These are phyloP conservation scores for Prietella phreatophila DNA, from an alignment of 2,113 vertebrate species.

Conservation along the genomic window DNA sequence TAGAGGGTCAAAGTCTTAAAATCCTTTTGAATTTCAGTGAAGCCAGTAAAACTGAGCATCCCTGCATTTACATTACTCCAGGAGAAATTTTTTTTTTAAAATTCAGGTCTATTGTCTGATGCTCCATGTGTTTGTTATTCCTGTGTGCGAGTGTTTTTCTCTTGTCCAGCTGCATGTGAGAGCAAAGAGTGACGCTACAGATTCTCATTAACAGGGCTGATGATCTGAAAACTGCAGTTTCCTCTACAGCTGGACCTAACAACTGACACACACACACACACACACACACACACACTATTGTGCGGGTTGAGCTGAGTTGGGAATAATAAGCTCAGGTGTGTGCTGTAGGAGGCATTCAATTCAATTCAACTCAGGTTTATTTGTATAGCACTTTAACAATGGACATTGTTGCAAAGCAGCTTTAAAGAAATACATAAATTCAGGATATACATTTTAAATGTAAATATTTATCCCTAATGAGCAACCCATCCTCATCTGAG, in stretches of 20 bases:
- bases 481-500: too few relatives aligned
- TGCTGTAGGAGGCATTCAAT: neutral
- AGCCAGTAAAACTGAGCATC: neutral
- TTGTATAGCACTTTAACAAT: too few relatives aligned
- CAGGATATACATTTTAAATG: too few relatives aligned
- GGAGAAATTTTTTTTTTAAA: too few relatives aligned
- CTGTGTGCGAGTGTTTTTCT: slow-evolving; percentile 45
- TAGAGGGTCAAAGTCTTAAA: neutral
- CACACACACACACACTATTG: slow-evolving; percentile 8
- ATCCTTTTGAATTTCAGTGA: neutral
- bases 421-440: too few relatives aligned
- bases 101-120: slow-evolving; percentile 45
- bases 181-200: slow-evolving; percentile 54
- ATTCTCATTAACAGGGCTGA: slow-evolving; percentile 60
- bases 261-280: slow-evolving; percentile 43
- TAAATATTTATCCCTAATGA: too few relatives aligned
- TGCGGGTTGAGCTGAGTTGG: neutral
- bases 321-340: neutral
- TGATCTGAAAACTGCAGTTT: slow-evolving; percentile 66
- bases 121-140: slow-evolving; percentile 39
- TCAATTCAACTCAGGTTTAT: too few relatives aligned
- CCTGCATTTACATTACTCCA: neutral
- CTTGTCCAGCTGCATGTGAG: slow-evolving; percentile 51
- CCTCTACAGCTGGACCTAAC: slow-evolving; percentile 72
- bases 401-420: too few relatives aligned